Evolutionary conservation across 2,113 vertebrate genomes (phyloP), one percentile per base, ranked within the genome.

Genomic region (Acinonyx jubatus): DNA sequence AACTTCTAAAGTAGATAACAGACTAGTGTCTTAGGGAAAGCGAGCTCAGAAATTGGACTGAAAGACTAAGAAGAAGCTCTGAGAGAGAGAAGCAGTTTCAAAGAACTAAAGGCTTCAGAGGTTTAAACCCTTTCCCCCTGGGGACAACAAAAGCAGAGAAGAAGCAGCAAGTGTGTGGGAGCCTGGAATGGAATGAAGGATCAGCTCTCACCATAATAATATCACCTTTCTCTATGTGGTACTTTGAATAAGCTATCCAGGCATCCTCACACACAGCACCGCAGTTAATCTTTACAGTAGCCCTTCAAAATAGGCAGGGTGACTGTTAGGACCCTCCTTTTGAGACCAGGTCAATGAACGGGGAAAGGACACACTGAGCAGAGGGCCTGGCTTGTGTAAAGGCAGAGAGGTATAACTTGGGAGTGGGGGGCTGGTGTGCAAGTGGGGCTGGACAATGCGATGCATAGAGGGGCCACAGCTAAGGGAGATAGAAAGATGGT

Each of bases 51-150:
- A 55, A 1, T n/a, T 92, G 14, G 33, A 76, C 29, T 82, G 68
- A 52, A 92, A 92, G 33, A 74, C 48, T 38, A 16, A 88, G 31
- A 73, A 76, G 87, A 71, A 91, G 23, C 52, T 93, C 92, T 96
- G 48, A 81, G 63, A 92, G 31, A 91, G 66, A 96, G 23, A 66
- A 85, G 33, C 14, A 48, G 25, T 80, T 80, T 91, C 80, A 48
- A 93, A 92, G 50, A 61, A 19, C 69, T 57, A 55, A 69, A 65
- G 63, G 83, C 27, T 55, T 90, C 52, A 36, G n/a, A 79, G n/a
- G n/a, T 73, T 80, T 76, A 71, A 66, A 73, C 10, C 23, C 48
- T 91, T 71, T 89, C 25, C 82, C 66, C 2, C 0, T 25, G 31
- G 78, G 68, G 23, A 45, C 13, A 9, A n/a, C 69, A 31, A 86